phyloP scores from a whole-genome alignment of 2,888 invertebrate species.

The Augiades crinisus region DNA sequence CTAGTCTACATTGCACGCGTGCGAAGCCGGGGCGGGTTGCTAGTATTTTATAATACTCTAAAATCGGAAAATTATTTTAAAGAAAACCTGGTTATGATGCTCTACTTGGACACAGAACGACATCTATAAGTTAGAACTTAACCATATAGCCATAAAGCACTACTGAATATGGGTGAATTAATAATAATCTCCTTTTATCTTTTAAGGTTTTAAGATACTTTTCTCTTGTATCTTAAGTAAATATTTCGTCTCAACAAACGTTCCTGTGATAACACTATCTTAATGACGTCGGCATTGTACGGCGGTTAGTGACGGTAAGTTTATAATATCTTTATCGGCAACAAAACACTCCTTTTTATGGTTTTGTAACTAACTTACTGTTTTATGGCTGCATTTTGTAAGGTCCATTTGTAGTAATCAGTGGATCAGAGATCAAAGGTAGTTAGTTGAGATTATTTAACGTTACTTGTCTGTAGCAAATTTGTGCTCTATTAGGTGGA shows the following conservation, averaged over 20 bases:
- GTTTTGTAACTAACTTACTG: constrained; percentile 48
- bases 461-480: constrained; percentile 17
- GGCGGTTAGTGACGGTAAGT: constrained; percentile 36
- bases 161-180: constrained; percentile 63
- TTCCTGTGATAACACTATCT: constrained; percentile 62
- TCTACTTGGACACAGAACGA: constrained; percentile 43
- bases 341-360: constrained; percentile 55
- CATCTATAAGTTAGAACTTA: constrained; percentile 24
- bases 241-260: constrained; percentile 55
- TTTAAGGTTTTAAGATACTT: constrained; percentile 44
- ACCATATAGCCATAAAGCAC: constrained; percentile 58
- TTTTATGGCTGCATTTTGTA: constrained; percentile 52
- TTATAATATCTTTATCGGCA: constrained; percentile 61
- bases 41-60: no score
- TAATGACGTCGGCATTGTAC: constrained; percentile 58
- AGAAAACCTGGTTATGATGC: constrained; percentile 58
- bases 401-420: constrained; percentile 36
- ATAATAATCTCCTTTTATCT: constrained; percentile 49
- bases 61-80: no score
- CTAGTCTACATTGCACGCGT: no score
- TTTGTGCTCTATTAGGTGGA: constrained; percentile 19
- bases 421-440: constrained; percentile 29
- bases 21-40: no score
- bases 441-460: constrained; percentile 18
- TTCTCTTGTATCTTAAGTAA: constrained; percentile 47